phyloP scores from a whole-genome alignment of 2,113 vertebrate species.

The Poeciliopsis occidentalis region DNA sequence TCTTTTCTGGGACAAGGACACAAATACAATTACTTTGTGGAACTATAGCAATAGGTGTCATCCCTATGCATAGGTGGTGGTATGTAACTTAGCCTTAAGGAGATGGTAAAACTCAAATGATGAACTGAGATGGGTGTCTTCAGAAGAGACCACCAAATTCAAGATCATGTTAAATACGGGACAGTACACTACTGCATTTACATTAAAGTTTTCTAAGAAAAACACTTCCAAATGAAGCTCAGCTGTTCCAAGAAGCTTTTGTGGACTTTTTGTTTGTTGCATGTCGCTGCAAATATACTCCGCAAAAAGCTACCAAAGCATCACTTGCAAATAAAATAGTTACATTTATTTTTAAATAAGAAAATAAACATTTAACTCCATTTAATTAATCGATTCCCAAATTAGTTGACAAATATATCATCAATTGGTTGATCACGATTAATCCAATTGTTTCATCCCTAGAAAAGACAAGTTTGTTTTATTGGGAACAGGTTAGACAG shows the following conservation, averaged over 20 bases:
- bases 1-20: background rate
- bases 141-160: too few species aligned
- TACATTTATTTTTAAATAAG: too few species aligned
- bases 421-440: too few species aligned
- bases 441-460: background rate
- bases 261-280: background rate
- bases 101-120: background rate
- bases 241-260: background rate
- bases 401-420: too few species aligned
- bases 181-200: too few species aligned
- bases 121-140: too few species aligned
- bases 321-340: too few species aligned
- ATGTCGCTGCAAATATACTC: background rate
- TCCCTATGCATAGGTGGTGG: background rate
- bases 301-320: background rate
- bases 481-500: background rate
- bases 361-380: too few species aligned
- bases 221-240: too few species aligned
- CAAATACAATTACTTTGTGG: background rate
- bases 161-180: too few species aligned
- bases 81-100: background rate
- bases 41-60: background rate
- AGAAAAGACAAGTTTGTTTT: conserved; percentile 17
- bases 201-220: too few species aligned
- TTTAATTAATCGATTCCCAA: too few species aligned